phyloP scores from a whole-genome alignment of 2,113 vertebrate species.

The Pelmatolapia mariae region DNA sequence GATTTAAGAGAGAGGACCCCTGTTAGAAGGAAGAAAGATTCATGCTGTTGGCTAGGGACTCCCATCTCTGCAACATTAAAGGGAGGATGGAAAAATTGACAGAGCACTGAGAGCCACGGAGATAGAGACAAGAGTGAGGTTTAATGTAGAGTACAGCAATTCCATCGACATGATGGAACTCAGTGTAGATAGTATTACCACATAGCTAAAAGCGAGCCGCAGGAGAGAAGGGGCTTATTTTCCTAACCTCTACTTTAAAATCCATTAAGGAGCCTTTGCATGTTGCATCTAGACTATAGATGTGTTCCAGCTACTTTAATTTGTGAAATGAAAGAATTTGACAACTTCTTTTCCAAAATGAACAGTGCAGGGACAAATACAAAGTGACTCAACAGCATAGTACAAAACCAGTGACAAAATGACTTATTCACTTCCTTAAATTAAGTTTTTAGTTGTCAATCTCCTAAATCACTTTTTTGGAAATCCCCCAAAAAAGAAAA shows the following conservation, averaged over 20 bases:
- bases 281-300: slow-evolving; percentile 5
- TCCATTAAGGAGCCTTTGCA: slow-evolving; percentile 14
- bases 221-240: not conserved
- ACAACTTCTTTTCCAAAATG: not conserved
- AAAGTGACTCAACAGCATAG: not conserved
- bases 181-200: not conserved
- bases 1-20: not conserved
- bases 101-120: not conserved
- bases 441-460: not conserved
- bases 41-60: not conserved
- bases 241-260: slow-evolving; percentile 28
- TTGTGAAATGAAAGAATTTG: not conserved
- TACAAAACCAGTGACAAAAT: not conserved
- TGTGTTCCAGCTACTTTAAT: not conserved
- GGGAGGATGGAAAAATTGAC: slow-evolving; percentile 7
- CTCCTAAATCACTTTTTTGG: not conserved
- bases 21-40: not conserved
- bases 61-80: slow-evolving; percentile 15
- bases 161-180: not conserved
- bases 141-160: slow-evolving; percentile 28
- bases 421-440: not conserved
- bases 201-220: slow-evolving; percentile 15
- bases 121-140: slow-evolving; percentile 8
- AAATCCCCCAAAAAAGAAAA: not conserved
- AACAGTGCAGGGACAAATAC: not conserved